Evolutionary conservation across 2,113 vertebrate species (phyloP).

Genomic region (Dromas ardeola): DNA sequence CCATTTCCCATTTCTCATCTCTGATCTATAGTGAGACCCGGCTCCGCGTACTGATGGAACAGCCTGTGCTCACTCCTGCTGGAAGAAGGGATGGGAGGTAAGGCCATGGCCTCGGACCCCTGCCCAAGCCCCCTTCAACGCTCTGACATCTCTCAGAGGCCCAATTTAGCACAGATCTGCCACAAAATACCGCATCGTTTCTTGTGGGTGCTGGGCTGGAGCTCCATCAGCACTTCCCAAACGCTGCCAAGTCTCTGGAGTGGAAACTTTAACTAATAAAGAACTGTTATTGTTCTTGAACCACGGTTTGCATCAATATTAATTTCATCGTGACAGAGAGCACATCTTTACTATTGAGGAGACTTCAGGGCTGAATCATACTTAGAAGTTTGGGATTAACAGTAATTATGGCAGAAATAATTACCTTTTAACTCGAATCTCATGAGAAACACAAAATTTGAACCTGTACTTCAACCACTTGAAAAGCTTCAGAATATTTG

Average conservation of each 20-base stretch:
- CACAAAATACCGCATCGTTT: background rate
- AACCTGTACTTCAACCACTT: background rate
- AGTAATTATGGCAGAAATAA: background rate
- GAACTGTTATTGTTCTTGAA: background rate
- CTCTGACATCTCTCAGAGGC: background rate
- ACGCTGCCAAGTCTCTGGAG: background rate
- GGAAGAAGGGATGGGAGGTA: background rate
- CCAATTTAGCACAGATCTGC: background rate
- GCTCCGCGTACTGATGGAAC: background rate
- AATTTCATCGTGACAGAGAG: background rate
- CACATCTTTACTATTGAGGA: background rate
- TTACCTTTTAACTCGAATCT: background rate
- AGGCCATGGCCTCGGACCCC: background rate
- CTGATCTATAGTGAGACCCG: background rate
- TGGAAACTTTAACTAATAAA: background rate
- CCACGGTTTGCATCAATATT: background rate
- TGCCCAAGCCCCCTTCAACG: background rate
- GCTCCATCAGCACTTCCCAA: background rate
- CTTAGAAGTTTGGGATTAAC: background rate
- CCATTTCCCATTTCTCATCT: background rate
- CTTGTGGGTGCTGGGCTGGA: background rate
- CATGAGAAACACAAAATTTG: background rate
- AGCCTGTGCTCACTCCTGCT: background rate
- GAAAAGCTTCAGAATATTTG: background rate
- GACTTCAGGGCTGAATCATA: background rate